Evolutionary conservation across 1,140 invertebrate species (phyloP), one percentile per base, ranked within the genome.

Genomic region (Cherax destructor): DNA sequence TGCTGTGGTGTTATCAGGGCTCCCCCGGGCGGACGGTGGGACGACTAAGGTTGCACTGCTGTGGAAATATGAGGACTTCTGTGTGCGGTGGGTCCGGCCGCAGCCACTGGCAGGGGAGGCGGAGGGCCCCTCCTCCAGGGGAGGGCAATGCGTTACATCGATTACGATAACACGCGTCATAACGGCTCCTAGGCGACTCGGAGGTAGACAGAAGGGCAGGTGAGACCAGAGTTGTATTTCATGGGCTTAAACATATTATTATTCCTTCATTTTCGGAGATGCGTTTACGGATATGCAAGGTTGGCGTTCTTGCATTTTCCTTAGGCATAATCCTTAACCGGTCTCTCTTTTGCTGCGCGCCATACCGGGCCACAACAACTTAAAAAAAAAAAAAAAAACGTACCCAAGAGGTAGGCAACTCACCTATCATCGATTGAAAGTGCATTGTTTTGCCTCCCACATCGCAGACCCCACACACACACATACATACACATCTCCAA

Each of bases 81-180:
- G 81, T 91, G 89, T 91, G 89, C 77, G 89, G 89, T 85, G 81
- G 89, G 89, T 91, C 83, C 74, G 50, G 61, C 83, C 89, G 89
- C 83, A 69, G 59, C 72, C 49, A n/a, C 76, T 65, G 56, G 52
- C 81, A 50, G 74, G 88, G 80, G 49, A 24, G 69, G 21, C 41
- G 69, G 81, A 41, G 47, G 61, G 87, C 50, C 10, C 41, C 4
- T 3, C 18, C 50, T 24, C 24, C 18, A 18, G 30, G 81, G 89
- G 41, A 69, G 89, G 89, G 83, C 83, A 86, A 41, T 77, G 61
- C 89, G 89, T 91, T 86, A 91, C 89, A 85, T 78, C 89, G 89
- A 91, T 91, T 91, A 91, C 77, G 89, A 91, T 91, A 91, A 91
- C 89, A 85, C 89, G 81, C 89, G 83, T 91, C 89, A 91, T 91